Conservation (phyloP, 1,140 invertebrate species). For the Calliopsis andreniformis region DNA sequence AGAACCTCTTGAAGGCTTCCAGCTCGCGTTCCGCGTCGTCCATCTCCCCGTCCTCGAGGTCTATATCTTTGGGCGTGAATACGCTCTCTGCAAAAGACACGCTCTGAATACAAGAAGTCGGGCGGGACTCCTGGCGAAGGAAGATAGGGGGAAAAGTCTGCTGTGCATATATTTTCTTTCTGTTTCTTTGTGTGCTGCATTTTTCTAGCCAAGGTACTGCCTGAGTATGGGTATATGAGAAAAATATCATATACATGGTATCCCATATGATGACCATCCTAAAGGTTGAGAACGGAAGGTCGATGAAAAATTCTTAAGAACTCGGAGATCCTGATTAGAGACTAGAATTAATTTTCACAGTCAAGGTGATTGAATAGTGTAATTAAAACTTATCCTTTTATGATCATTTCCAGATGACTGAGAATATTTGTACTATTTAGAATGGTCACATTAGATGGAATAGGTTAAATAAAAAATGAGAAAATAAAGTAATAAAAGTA, state of each 20-base stretch:
- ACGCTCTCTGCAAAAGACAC: constrained; percentile 86
- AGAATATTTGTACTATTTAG: neutral
- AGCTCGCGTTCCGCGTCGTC: constrained; percentile 89
- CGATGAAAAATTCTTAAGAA: no score
- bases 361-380: no score
- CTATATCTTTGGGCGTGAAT: constrained; percentile 89
- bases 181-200: neutral
- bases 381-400: no score
- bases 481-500: no score
- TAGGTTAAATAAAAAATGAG: neutral
- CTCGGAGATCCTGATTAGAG: no score
- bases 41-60: constrained; percentile 88
- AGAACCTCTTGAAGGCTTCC: constrained; percentile 91
- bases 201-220: constrained; percentile 30
- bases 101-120: constrained; percentile 72
- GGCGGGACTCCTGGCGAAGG: neutral
- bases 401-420: no score
- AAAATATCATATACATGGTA: neutral
- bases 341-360: no score
- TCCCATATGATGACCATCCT: neutral
- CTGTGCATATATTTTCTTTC: neutral
- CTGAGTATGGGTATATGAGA: constrained; percentile 20
- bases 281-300: no score
- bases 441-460: no score
- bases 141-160: constrained; percentile 22